Base-by-base conservation (phyloP, 2,113 vertebrate genomes). In the Macrotis lagotis region DNA sequence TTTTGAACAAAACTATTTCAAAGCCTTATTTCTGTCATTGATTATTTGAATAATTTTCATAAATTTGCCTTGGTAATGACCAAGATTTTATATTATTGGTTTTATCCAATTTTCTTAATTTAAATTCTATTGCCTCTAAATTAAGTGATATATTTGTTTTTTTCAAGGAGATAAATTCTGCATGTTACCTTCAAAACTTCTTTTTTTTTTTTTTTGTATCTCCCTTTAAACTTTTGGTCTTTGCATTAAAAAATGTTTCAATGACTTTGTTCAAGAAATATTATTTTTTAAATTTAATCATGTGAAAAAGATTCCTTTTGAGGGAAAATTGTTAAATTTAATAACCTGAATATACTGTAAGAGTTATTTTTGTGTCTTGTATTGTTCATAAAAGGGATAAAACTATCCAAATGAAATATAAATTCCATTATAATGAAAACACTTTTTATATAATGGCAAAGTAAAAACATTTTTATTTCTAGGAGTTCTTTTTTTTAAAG, bases 91-190 rank as follows among this genome's bases (percentile, higher is more conserved):
- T 49, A 90, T 26, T 83, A 44, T 93, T 93, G 11, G 22, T 31
- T 90, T 95, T 91, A 50, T 25, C 91, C 51, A 3, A 26, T 96
- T 25, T 59, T 90, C 37, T 90, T 96, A 51, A 92, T 52, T 90
- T 90, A 88, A 91, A 90, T 1, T 88, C 10, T 51, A 16, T 74
- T 74, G 22, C 19, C 37, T 83, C 28, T 83, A n/a, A 83, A 66
- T 66, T 37, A 66, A 83, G 89, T 90, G 25, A 50, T 90, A 10
- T 66, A 14, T 66, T 83, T 44, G 31, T 37, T 44, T 83, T 83
- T n/a, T 16, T 31, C 1, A 19, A 16, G 12, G n/a, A n/a, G 14
- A 74, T n/a, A 22, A 83, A 2, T 44, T 83, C n/a, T 83, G 6
- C 66, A 44, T 7, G 1, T 83, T 83, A 44, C 5, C 7, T 83